Evolutionary conservation across 2,797 vertebrate genomes (phyloP), one percentile per base, ranked within the genome.

Genomic region (Falco concolor): DNA sequence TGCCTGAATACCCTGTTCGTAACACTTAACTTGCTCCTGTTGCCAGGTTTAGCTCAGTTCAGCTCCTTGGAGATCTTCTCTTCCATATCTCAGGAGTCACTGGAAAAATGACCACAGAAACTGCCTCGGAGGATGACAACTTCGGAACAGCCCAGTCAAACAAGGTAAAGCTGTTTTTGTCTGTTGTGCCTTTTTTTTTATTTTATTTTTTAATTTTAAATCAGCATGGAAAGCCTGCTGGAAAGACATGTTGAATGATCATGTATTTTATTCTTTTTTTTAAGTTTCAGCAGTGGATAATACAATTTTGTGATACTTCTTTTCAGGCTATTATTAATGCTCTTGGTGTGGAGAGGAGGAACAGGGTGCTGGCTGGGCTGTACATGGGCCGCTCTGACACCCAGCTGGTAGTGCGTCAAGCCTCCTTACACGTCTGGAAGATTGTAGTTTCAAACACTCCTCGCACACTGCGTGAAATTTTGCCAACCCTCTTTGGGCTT

Each of bases 81-180:
- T 99, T 99, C 98, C 99, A 99, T 72, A 99, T 99, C 97, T 99
- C 99, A 5, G 99, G 99, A 78, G 99, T 99, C 94, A 99, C 99
- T 5, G 99, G 99, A 75, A 99, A 99, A 98, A 99, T 99, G 99
- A 99, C 99, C 47, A 99, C 99, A 22, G 99, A 99, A 97, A 99
- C 99, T 0, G 99, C 99, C 13, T 99, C 99, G 0, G 99, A 99
- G 93, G 99, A 99, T 32, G 99, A 99, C 97, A 99, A 99, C 98
- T 99, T 99, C 82, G 99, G 99, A 94, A 99, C 99, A 6, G 99
- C 98, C 14, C 98, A 99, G 70, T 99, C 99, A 64, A 99, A 99
- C 95, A 99, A 99, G 98, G 99, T 99, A 94, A 87, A 60, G 27
- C 78, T 42, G 6, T 78, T 45, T 25, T 38, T 76, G 25, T 50